phyloP scores from a whole-genome alignment of 2,797 vertebrate species.

The Agapornis canus region DNA sequence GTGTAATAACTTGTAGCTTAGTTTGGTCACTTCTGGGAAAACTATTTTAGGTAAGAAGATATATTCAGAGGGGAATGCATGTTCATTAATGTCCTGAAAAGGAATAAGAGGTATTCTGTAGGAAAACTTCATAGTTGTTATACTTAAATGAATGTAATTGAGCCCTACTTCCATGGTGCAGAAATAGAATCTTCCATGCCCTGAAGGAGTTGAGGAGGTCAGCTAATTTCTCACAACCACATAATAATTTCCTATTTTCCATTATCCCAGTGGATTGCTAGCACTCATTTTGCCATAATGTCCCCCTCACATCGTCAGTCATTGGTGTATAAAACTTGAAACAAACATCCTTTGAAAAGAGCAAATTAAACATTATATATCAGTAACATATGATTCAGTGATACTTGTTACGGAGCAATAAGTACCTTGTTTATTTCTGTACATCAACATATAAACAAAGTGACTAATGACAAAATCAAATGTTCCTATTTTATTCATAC shows the following conservation, averaged over 20 bases:
- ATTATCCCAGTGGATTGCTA: neutral
- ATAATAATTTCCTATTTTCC: neutral
- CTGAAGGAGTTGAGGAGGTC: neutral
- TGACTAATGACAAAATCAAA: constrained; percentile 19
- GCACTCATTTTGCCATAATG: neutral
- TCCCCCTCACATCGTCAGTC: neutral
- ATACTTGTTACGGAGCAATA: neutral
- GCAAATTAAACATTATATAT: neutral
- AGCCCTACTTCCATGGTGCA: neutral
- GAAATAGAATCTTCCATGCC: neutral
- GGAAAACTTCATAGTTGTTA: neutral
- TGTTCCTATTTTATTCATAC: neutral
- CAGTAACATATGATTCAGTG: neutral
- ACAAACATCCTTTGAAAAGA: constrained; percentile 9
- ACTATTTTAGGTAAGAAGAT: neutral
- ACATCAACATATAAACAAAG: neutral
- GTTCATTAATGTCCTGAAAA: neutral
- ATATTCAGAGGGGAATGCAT: neutral
- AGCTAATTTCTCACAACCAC: neutral
- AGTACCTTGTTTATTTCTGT: neutral
- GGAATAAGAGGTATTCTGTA: neutral
- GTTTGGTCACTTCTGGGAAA: neutral
- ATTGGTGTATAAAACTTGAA: neutral
- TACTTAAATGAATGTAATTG: neutral
- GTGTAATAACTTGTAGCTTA: neutral